Evolutionary conservation across 2,797 vertebrate genomes (phyloP).

Genomic region (Pempheris klunzingeri): DNA sequence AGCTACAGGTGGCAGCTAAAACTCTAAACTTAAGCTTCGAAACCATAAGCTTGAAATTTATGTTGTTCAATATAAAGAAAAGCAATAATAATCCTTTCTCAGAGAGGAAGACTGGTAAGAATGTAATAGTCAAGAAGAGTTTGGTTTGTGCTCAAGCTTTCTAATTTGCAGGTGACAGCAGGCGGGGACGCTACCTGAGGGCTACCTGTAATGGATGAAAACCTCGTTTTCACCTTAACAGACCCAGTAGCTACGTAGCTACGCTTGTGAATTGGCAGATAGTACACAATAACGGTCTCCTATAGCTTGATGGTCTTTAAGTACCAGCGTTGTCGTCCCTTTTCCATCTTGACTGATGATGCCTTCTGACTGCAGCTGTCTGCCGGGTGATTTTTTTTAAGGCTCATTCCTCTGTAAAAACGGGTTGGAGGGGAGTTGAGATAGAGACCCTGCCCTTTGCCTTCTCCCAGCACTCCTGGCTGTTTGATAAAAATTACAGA

Average conservation of each 20-base stretch:
- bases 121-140: not conserved
- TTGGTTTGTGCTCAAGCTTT: constrained; percentile 8
- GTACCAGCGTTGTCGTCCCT: constrained; percentile 4
- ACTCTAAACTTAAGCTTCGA: not conserved
- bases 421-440: constrained; percentile 15
- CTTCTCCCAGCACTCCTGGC: constrained; percentile 45
- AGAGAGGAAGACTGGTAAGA: not conserved
- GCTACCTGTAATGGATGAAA: not conserved
- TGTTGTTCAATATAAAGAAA: constrained; percentile 4
- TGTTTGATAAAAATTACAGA: constrained; percentile 57
- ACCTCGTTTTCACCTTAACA: not conserved
- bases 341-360: constrained; percentile 42
- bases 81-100: not conserved
- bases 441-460: constrained; percentile 49
- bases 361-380: constrained; percentile 28
- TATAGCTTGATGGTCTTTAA: constrained; percentile 23
- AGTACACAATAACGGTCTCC: not conserved
- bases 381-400: constrained; percentile 21
- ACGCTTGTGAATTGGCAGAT: too few species aligned
- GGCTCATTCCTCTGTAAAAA: constrained; percentile 43
- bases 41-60: not conserved
- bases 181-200: not conserved
- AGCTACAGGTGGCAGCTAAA: not conserved
- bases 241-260: too few species aligned
- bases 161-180: not conserved